Base-by-base conservation (phyloP, 92 coral and sea anemone genomes). In the Metridium senile region DNA sequence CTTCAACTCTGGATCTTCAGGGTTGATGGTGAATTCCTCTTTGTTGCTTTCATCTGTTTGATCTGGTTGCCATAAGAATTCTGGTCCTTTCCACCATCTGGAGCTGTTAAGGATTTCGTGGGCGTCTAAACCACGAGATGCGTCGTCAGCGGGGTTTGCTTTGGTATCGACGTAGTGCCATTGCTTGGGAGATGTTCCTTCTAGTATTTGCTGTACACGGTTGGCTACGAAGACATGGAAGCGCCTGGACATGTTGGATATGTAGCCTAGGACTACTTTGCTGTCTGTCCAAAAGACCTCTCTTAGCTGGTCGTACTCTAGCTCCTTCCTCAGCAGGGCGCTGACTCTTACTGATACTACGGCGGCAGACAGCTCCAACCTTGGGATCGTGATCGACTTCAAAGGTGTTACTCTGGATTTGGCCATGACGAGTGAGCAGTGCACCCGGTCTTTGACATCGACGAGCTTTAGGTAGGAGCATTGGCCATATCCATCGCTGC, bases 161-260 rank as follows among this genome's bases (percentile, higher is more conserved):
- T 65, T 82, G 4, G 75, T 75, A 20, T 75, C 56, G 25, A 82
- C 71, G n/a, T 78, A 78, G 47, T 31, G 51, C 88, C 88, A 84
- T 32, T 79, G 84, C 0, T 79, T 61, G 9, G 79, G 74, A 22
- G 79, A 46, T 28, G 79, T 78, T 25, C 26, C 11, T 8, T 53
- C 74, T 49, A 72, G 57, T 17, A 83, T 83, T 33, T 83, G 83
- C 22, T 83, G 87, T 0, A 83, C 74, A 6, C 87, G 11, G 64
- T 72, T 84, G 26, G 79, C 78, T 33, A 79, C 89, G 58, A 49
- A 79, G 62, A 70, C 80, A 9, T 78, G 84, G 62, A 79, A 79
- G 9, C 80, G 46, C 49, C 79, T 6, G 0, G 89, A 62, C 22
- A 68, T 77, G 26, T 71, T 84, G 46, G 33, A 21, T 1, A 78